A percentile compares a stretch with the other conserved stretches of the same genome.
Conservation (phyloP, 2,113 vertebrate species). For the Callocephalon fimbriatum region DNA sequence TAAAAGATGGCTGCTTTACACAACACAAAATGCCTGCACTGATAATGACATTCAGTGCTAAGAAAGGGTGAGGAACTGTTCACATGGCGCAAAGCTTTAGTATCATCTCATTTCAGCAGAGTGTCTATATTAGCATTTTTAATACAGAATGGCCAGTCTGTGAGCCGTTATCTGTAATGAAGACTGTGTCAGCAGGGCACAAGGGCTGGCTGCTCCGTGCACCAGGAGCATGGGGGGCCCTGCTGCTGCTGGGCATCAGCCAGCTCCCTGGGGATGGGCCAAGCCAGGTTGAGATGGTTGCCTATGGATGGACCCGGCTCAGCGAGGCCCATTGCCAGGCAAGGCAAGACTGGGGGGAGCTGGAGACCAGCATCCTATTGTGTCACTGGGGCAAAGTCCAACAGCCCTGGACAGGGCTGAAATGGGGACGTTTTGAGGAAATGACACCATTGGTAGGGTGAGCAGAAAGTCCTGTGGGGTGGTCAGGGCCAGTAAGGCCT, state of each 20-base stretch:
- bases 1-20: background rate
- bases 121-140: background rate
- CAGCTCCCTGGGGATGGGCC: background rate
- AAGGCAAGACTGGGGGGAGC: background rate
- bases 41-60: background rate
- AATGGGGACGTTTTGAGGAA: background rate
- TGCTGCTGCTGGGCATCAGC: background rate
- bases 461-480: background rate
- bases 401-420: background rate
- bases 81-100: background rate
- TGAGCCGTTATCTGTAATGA: background rate
- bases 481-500: background rate
- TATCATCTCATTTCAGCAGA: background rate
- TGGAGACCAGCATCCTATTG: background rate
- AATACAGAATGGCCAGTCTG: background rate
- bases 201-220: background rate
- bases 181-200: background rate
- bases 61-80: background rate
- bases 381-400: background rate
- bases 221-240: background rate
- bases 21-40: background rate
- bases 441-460: background rate
- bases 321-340: background rate
- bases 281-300: rapidly evolving
- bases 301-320: rapidly evolving